Conservation (phyloP, 2,113 vertebrate genomes). For the Otus sunia region DNA sequence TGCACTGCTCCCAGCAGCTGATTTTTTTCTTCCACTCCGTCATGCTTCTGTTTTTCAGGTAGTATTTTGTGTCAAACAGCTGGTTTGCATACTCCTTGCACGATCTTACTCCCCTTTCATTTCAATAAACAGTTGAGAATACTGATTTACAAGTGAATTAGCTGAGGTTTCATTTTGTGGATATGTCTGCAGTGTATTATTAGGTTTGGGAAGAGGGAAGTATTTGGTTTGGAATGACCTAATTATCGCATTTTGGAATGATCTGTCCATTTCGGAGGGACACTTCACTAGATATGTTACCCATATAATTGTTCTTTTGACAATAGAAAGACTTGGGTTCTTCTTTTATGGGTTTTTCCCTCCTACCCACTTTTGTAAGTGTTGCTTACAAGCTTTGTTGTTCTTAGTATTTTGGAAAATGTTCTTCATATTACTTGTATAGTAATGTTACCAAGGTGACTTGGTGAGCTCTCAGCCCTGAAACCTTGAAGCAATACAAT, state of each 20-base stretch:
- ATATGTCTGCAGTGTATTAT: background rate
- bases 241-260: background rate
- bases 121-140: too few relatives aligned
- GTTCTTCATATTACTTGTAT: background rate
- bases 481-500: too few relatives aligned
- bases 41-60: background rate
- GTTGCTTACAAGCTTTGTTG: background rate
- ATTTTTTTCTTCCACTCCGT: background rate
- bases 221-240: background rate
- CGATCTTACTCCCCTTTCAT: background rate
- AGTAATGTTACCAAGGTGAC: background rate
- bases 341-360: background rate
- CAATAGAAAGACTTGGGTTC: background rate
- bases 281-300: background rate
- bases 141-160: background rate
- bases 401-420: background rate
- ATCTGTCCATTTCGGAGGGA: background rate
- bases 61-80: background rate
- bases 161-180: background rate
- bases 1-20: background rate
- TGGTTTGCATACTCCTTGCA: background rate
- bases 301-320: background rate
- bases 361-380: background rate
- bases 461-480: too few relatives aligned
- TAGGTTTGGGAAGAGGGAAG: background rate